These are phyloP conservation scores for Schrankia costaestrigalis DNA, from an alignment of 2,888 invertebrate genomes.

Conservation along the genomic window DNA sequence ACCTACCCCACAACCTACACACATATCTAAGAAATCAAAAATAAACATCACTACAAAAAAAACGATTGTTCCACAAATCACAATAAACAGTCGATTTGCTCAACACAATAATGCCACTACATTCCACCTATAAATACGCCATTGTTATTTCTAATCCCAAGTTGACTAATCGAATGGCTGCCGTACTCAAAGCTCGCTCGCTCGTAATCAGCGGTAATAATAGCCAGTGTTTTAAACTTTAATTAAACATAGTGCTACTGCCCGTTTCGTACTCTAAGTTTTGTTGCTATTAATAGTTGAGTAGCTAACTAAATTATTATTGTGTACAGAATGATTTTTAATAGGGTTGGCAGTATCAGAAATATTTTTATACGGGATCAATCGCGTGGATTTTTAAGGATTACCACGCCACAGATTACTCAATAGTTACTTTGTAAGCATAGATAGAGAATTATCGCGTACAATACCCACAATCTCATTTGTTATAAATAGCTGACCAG, in stretches of 20 bases:
- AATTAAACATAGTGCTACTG: conserved; percentile 46
- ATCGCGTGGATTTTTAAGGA: too few species aligned
- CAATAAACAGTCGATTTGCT: conserved; percentile 59
- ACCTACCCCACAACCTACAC: not conserved
- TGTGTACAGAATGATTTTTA: conserved; percentile 7
- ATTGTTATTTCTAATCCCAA: conserved; percentile 69
- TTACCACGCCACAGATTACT: too few species aligned
- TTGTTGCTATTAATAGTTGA: conserved; percentile 30
- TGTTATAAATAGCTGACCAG: too few species aligned
- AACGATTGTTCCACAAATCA: conserved; percentile 38
- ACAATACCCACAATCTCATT: too few species aligned
- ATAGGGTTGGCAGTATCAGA: conserved; percentile 4
- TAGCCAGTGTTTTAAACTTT: conserved; percentile 35
- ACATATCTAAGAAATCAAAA: not conserved
- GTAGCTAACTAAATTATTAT: conserved; percentile 18
- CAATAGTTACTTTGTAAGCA: too few species aligned
- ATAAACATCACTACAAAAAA: not conserved
- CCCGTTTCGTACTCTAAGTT: conserved; percentile 20
- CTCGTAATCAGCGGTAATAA: conserved; percentile 47
- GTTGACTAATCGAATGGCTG: conserved; percentile 64
- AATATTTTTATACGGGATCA: not conserved
- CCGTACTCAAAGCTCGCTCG: conserved; percentile 30
- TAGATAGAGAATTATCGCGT: too few species aligned
- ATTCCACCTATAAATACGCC: conserved; percentile 55
- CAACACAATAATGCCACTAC: conserved; percentile 34